phyloP scores from a whole-genome alignment of 2,113 vertebrate genomes.

The Archocentrus centrarchus region DNA sequence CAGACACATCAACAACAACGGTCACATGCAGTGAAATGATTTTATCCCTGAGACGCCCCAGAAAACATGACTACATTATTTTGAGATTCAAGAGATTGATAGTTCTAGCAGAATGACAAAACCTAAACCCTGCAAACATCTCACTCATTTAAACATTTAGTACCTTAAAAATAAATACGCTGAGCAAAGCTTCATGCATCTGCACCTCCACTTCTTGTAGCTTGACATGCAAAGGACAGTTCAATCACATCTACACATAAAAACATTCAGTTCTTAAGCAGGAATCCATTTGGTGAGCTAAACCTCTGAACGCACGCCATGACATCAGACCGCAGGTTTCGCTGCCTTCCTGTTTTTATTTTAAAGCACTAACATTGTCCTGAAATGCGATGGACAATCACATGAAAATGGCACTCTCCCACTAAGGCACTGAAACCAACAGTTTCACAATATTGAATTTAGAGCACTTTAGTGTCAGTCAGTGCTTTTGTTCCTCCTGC shows the following conservation, averaged over 20 bases:
- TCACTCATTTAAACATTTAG: not conserved
- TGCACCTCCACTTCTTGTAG: not conserved
- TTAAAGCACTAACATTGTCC: not conserved
- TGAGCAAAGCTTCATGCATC: not conserved
- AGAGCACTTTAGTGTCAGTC: not conserved
- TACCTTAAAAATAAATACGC: not conserved
- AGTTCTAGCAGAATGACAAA: not conserved
- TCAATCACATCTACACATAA: not conserved
- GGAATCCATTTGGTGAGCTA: not conserved
- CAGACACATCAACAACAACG: not conserved
- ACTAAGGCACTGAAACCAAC: not conserved
- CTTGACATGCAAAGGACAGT: too few relatives aligned
- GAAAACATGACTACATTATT: accelerated
- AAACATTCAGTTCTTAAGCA: not conserved
- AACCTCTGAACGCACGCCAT: not conserved
- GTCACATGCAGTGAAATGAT: not conserved
- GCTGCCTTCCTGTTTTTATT: not conserved
- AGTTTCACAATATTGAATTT: not conserved
- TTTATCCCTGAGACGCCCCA: not conserved
- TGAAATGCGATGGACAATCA: not conserved
- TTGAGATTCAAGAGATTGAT: not conserved
- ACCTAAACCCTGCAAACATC: not conserved
- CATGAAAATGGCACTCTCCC: not conserved
- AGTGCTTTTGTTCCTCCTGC: too few relatives aligned
- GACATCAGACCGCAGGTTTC: not conserved